A percentile compares a stretch with the other conserved stretches of the same genome.
Conservation (phyloP, 2,888 invertebrate genomes). For the Tetramorium bicarinatum region DNA sequence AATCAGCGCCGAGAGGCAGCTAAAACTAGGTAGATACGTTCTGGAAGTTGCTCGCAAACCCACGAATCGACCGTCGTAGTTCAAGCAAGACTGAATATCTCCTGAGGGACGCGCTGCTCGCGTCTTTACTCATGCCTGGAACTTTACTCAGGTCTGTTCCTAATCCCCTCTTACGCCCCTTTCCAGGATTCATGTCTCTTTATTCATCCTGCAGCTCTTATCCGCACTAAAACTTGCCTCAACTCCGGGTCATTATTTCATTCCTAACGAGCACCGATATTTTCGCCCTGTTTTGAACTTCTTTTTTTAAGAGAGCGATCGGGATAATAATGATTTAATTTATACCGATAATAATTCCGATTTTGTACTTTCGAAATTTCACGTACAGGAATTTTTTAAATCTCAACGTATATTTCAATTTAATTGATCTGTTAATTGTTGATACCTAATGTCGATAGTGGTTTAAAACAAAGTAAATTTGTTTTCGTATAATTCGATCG, state of each 20-base stretch:
- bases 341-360: neutral
- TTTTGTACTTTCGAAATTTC: neutral
- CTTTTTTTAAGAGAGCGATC: neutral
- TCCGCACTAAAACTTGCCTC: conserved; percentile 40
- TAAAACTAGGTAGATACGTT: conserved; percentile 79
- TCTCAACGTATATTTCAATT: neutral
- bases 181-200: conserved; percentile 37
- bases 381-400: neutral
- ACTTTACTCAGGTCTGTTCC: conserved; percentile 72
- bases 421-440: neutral
- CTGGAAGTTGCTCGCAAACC: conserved; percentile 79
- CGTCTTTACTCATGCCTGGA: conserved; percentile 76
- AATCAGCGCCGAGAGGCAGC: conserved; percentile 80
- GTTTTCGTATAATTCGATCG: neutral
- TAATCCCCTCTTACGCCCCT: conserved; percentile 1
- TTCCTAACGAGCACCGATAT: conserved; percentile 36
- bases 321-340: neutral
- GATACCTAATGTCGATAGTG: neutral
- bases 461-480: conserved; percentile 9
- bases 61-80: conserved; percentile 75
- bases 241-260: conserved; percentile 42
- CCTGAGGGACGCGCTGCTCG: conserved; percentile 76
- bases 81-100: conserved; percentile 79
- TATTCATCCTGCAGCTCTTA: conserved; percentile 39
- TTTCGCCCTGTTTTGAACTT: conserved; percentile 9